Base-by-base conservation (phyloP, 2,888 invertebrate species). In the Nomada lathburiana region DNA sequence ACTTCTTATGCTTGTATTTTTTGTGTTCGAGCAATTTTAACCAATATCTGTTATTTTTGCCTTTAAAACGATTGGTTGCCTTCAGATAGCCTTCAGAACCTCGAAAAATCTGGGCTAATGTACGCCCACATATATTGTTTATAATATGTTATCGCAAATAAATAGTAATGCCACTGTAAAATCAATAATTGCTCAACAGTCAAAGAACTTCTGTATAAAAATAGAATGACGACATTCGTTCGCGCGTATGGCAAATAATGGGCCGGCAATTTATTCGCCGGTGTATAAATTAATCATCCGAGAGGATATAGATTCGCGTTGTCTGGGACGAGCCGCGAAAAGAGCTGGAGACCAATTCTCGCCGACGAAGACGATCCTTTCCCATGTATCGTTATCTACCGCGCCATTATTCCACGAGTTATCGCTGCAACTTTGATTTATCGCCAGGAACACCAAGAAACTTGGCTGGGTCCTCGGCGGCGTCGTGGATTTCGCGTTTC, bases 371-470 rank as follows among this genome's bases (percentile, higher is more conserved):
- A 81, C 76, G 77, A 79, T 78, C 81, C 75, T 80, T 85, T 71
- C 76, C 75, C 71, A 73, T 85, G 85, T 90, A 89, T 88, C 88
- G 87, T 89, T 90, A 90, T 90, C 90, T 88, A 80, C 76, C 82
- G 73, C 75, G 84, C 90, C 89, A 89, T 88, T 90, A 89, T 89
- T 90, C 87, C 85, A 86, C 69, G 83, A 87, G 87, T 89, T 90
- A 90, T 90, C 90, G 84, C 80, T 64, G 84, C 77, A 69, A 64
- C 82, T 88, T 89, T 90, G 89, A 90, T 90, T 89, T 89, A 90
- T 89, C 85, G 85, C 63, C 23, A 73, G 60, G 64, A 68, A 52
- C 78, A 67, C 83, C 79, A 86, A 88, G 86, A 82, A 88, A 87
- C 84, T 87, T 83, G 79, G 77, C 82, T 53, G 70, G 60, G 65